phyloP scores from a whole-genome alignment of 2,888 invertebrate genomes.

The Villa cingulata region DNA sequence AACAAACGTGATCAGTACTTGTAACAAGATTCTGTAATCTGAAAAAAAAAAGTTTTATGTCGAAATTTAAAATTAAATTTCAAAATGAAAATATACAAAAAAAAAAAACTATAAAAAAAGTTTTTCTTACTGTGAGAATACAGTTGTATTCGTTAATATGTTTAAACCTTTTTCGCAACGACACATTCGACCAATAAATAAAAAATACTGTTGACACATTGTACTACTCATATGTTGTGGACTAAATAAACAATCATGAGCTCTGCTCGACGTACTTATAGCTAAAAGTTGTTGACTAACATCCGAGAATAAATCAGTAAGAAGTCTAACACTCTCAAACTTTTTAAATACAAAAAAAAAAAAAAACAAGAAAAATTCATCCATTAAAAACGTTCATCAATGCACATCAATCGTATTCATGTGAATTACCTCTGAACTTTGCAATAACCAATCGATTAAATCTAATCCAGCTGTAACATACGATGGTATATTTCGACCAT shows the following conservation, averaged over 20 bases:
- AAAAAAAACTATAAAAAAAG: no score
- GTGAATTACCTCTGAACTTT: slow-evolving; percentile 24
- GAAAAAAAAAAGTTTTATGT: slow-evolving; percentile 19
- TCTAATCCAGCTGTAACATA: slow-evolving; percentile 33
- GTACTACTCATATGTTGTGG: slow-evolving; percentile 79
- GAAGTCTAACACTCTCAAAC: slow-evolving; percentile 52
- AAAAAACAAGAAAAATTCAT: no score
- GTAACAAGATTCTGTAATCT: slow-evolving; percentile 69
- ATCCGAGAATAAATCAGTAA: slow-evolving; percentile 69
- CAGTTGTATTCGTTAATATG: slow-evolving; percentile 57
- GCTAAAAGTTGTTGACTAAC: slow-evolving; percentile 61
- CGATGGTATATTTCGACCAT: slow-evolving; percentile 27
- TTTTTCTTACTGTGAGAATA: slow-evolving; percentile 66
- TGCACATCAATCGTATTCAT: no score
- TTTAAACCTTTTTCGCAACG: slow-evolving; percentile 53
- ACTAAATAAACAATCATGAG: slow-evolving; percentile 77
- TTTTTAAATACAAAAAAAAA: no score
- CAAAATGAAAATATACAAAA: background rate
- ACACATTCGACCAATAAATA: slow-evolving; percentile 79
- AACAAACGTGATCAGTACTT: slow-evolving; percentile 76
- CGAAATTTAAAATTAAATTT: background rate
- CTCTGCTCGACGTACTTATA: slow-evolving; percentile 57
- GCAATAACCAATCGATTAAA: slow-evolving; percentile 32
- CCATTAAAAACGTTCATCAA: no score
- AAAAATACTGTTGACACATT: slow-evolving; percentile 87